These are phyloP conservation scores for Heliocidaris erythrogramma DNA, from an alignment of 35 echinoderm and acorn worm genomes.

Conservation along the genomic window DNA sequence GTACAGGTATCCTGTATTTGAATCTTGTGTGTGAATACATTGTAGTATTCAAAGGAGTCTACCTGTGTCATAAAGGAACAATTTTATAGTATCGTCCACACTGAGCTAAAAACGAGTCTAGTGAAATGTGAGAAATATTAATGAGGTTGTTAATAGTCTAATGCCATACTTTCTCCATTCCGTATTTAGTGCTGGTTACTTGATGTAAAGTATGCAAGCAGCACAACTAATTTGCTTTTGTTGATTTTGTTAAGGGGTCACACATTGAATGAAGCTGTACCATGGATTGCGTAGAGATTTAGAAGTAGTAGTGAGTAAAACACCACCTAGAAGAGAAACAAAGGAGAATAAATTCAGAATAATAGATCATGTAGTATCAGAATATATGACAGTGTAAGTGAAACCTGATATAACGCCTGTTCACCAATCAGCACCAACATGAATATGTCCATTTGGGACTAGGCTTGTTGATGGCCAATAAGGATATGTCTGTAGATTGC, in stretches of 20 bases:
- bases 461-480: too few species aligned
- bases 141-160: background rate
- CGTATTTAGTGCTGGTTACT: background rate
- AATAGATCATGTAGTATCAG: too few species aligned
- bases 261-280: too few species aligned
- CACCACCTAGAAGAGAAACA: too few species aligned
- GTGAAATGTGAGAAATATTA: background rate
- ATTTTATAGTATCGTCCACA: background rate
- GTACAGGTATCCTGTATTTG: background rate
- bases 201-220: background rate
- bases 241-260: background rate
- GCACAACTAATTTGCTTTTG: background rate
- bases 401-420: too few species aligned
- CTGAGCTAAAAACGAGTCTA: background rate
- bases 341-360: too few species aligned
- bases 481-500: too few species aligned
- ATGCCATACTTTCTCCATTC: background rate
- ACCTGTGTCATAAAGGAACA: background rate
- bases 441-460: too few species aligned
- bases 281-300: too few species aligned
- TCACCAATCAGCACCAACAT: too few species aligned
- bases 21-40: conserved; percentile 1
- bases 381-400: too few species aligned
- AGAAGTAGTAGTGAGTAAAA: too few species aligned
- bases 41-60: conserved; percentile 3